Base-by-base conservation (phyloP, 2,113 vertebrate species). In the Labrus mixtus region DNA sequence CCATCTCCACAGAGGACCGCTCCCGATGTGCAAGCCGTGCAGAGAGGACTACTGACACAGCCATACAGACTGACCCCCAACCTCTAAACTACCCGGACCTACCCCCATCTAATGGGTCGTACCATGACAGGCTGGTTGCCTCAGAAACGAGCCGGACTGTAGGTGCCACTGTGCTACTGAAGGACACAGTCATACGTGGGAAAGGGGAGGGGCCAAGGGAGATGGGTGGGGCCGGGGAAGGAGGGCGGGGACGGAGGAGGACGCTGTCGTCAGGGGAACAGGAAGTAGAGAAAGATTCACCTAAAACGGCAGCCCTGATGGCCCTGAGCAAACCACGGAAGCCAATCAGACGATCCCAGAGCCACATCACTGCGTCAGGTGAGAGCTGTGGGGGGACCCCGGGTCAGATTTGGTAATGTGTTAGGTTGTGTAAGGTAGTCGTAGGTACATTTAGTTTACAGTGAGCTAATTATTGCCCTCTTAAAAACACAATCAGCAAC, bases 341-440 rank as follows among this genome's bases (percentile, higher is more conserved):
- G 76, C 96, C 97, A 86, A 97, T 99, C 87, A 96, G 95, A 1
- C 95, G 97, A 37, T 99, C 97, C 55, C 97, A 97, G 87, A 99
- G 98, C 25, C 96, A 97, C 86, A 93, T 98, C 89, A 97, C 96
- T 0, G 88, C 94, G 0, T 95, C 95, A n/a, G 97, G 97, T 98
- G 93, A 37, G 96, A 61, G 17, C 16, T 50, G 10, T n/a, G 46
- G 54, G 25, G 10, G 43, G 46, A 25, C 25, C 25, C 25, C 25
- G 29, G 29, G 29, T 33, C 6, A 25, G 25, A 25, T 25, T 25
- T 1, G 25, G 25, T 25, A 25, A 25, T 25, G 25, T 25, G 1
- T 25, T n/a, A n/a, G 25, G 25, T 25, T 25, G 25, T 25, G 25
- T 25, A 25, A 25, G 25, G 25, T 25, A 25, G n/a, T n/a, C n/a